These are phyloP conservation scores for Mastigias papua DNA, from an alignment of 30 jellyfish, hydroid and myxozoan species.

Conservation along the genomic window DNA sequence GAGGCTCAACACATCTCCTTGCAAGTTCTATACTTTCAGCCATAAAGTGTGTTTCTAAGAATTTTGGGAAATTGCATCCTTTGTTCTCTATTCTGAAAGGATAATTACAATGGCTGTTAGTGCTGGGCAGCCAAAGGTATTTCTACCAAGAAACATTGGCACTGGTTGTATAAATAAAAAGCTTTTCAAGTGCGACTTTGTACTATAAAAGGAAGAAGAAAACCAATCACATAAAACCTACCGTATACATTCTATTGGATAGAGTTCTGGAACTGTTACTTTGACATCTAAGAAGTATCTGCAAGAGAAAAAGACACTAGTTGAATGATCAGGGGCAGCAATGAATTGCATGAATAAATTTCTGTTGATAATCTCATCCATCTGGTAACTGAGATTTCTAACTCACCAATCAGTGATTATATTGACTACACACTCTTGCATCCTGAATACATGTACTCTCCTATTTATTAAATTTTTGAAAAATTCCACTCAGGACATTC, in stretches of 20 bases:
- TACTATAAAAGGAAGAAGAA: background rate
- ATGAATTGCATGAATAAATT: too few species aligned
- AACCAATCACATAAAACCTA: constrained; percentile 4
- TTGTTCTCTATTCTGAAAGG: constrained; percentile 71
- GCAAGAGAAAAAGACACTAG: too few species aligned
- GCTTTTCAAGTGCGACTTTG: background rate
- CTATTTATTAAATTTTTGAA: too few species aligned
- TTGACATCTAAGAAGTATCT: constrained; percentile 73
- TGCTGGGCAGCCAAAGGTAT: too few species aligned
- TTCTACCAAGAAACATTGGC: background rate
- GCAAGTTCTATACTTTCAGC: constrained; percentile 81
- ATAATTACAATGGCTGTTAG: too few species aligned
- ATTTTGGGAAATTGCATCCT: constrained; percentile 81
- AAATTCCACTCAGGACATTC: too few species aligned
- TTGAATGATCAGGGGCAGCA: too few species aligned
- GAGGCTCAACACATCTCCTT: constrained; percentile 85
- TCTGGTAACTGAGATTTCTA: too few species aligned
- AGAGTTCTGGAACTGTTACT: constrained; percentile 68
- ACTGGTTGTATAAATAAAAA: background rate
- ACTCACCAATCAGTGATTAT: too few species aligned
- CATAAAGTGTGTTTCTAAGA: constrained; percentile 72
- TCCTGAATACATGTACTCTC: too few species aligned
- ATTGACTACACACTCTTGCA: too few species aligned
- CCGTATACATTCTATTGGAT: constrained; percentile 80
- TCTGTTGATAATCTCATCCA: too few species aligned